Conservation (phyloP, 2,888 invertebrate genomes). For the Heliconius cydno region DNA sequence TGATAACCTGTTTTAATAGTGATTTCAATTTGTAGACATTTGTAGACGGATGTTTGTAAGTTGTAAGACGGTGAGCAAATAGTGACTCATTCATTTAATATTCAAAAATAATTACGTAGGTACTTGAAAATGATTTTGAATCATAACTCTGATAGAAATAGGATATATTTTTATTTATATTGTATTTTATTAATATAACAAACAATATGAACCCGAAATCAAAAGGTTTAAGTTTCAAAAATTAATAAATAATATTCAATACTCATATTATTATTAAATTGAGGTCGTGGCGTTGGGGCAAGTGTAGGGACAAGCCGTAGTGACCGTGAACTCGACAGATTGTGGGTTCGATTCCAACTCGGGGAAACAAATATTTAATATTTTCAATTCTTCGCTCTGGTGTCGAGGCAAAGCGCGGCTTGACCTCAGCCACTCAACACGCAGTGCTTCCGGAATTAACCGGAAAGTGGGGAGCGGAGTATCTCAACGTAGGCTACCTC, state of each 20-base stretch:
- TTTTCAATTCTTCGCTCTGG: neutral
- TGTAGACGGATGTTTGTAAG: slow-evolving; percentile 37
- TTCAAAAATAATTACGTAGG: slow-evolving; percentile 5
- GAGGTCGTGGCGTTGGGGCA: neutral
- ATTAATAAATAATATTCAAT: too few species aligned
- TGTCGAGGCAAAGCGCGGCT: neutral
- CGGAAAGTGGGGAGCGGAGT: neutral
- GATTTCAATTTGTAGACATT: slow-evolving; percentile 38
- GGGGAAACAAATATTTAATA: neutral
- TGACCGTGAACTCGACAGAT: neutral
- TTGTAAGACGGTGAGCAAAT: slow-evolving; percentile 28
- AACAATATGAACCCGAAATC: neutral
- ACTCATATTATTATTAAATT: neutral
- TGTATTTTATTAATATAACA: neutral
- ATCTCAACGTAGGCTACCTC: neutral
- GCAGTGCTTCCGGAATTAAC: neutral
- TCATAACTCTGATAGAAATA: neutral
- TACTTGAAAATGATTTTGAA: neutral
- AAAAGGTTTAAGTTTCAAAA: neutral
- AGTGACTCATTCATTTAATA: slow-evolving; percentile 55
- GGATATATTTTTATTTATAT: neutral
- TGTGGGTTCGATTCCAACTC: neutral
- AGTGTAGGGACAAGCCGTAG: too few species aligned
- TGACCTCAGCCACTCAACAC: too few species aligned
- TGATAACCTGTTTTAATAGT: neutral